Evolutionary conservation across 30 jellyfish, hydroid and myxozoan species (phyloP), one percentile per base, ranked within the genome.

Genomic region (Cassiopea andromeda): DNA sequence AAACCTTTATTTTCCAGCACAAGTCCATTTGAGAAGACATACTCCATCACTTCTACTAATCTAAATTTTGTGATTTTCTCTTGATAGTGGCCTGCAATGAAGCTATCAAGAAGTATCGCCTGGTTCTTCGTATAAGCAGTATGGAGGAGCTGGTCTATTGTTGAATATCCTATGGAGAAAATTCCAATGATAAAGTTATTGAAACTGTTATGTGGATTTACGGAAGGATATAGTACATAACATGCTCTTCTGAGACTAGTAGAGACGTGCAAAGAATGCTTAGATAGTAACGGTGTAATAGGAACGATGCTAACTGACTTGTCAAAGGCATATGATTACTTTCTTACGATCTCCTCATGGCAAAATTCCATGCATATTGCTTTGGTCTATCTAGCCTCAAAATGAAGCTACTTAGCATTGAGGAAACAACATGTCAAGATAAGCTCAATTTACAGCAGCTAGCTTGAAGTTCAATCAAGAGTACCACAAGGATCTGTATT

Each of bases 21-120:
- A 7, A 68, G 27, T n/a, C 97, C 97, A 90, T 90, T 81, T 38
- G 97, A 18, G 60, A 90, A 90, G 27, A 83, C 90, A 38, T 90
- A 77, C 48, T 90, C 97, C 17, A 90, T 83, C 9, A 90, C 85
- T 44, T 90, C 97, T 66, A 80, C 92, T 68, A 90, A 57, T 50
- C 97, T 49, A 38, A 71, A 76, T 0, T 47, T 50, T 1, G 72
- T 47, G 69, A 90, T 71, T 46, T 64, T 81, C 44, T 82, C 90
- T 90, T 90, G 97, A 72, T 81, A 83, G 83, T 74, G 70, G 1
- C 97, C 97, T n/a, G 91, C 97, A 7, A 90, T 89, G 68, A 70
- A 90, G 76, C 92, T 80, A 49, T 90, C 97, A 69, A 90, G 73
- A 49, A 90, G 66, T 16, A 91, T 89, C 9, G 92, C 97, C 15